Percentiles rank a stretch among this genome's conserved stretches.
Conservation (phyloP, 2,888 invertebrate species). For the Sphaerophoria rueppellii region DNA sequence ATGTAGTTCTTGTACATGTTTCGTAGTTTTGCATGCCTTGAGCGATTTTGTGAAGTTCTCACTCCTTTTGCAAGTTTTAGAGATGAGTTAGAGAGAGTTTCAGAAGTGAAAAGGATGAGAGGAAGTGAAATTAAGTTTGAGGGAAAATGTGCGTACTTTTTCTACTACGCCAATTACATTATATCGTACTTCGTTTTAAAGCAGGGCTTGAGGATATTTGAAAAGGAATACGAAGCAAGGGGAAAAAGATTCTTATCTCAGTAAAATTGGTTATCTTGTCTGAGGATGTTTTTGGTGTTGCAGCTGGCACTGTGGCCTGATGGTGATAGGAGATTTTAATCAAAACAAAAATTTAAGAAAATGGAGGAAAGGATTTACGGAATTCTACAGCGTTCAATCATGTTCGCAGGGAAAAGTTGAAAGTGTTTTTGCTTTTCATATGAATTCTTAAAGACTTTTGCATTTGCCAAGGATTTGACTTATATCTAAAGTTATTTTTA, state of each 20-base stretch:
- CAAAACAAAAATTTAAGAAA: conserved; percentile 27
- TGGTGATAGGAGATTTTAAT: conserved; percentile 47
- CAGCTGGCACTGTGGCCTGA: conserved; percentile 16
- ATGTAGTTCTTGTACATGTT: not conserved
- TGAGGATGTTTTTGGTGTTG: conserved; percentile 24
- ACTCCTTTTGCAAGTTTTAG: not conserved
- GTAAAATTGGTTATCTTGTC: not conserved
- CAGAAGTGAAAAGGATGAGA: not conserved
- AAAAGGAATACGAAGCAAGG: not conserved
- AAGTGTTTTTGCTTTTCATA: conserved; percentile 20
- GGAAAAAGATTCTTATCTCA: not conserved
- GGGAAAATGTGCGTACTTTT: conserved; percentile 51
- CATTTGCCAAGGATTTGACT: conserved; percentile 35
- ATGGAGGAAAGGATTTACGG: conserved; percentile 55
- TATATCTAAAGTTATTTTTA: conserved; percentile 9
- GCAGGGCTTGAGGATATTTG: conserved; percentile 9
- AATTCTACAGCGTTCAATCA: conserved; percentile 62
- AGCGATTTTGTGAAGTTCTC: conserved; percentile 9
- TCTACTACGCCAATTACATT: conserved; percentile 54
- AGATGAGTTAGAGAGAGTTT: not conserved
- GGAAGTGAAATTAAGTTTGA: conserved; percentile 62
- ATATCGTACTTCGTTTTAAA: conserved; percentile 23
- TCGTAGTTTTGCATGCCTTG: conserved; percentile 47
- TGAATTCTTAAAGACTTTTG: conserved; percentile 14
- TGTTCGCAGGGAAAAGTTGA: conserved; percentile 47